These are phyloP conservation scores for Leptogaster cylindrica DNA, from an alignment of 2,888 invertebrate genomes.

Conservation along the genomic window DNA sequence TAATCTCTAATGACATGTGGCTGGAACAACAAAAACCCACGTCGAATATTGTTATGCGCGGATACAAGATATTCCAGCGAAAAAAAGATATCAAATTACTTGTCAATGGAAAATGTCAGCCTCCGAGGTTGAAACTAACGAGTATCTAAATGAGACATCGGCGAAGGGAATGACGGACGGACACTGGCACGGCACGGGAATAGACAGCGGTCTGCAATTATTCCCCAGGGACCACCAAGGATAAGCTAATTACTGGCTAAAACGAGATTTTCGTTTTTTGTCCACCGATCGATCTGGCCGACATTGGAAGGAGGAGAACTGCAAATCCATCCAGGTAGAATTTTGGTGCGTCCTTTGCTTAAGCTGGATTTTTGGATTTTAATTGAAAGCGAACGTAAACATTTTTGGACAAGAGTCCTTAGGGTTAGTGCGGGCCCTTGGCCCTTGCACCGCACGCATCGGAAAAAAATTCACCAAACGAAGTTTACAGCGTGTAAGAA, in stretches of 20 bases:
- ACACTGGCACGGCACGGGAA: background rate
- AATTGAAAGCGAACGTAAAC: conserved; percentile 27
- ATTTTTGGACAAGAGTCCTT: background rate
- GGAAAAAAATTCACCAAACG: too few relatives aligned
- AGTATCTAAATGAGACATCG: conserved; percentile 33
- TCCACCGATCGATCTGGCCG: conserved; percentile 18
- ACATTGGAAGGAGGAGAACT: background rate
- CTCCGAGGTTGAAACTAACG: conserved; percentile 6
- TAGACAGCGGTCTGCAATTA: conserved; percentile 26
- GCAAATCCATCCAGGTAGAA: conserved; percentile 18
- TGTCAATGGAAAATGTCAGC: background rate
- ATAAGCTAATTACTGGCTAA: conserved; percentile 26
- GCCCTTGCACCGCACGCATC: conserved; percentile 13
- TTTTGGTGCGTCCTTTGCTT: conserved; percentile 1
- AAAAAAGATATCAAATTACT: conserved; percentile 37
- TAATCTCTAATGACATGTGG: conserved; percentile 37
- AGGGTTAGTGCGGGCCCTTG: background rate
- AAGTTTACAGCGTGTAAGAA: too few relatives aligned
- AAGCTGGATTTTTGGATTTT: conserved; percentile 20
- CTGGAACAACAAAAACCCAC: conserved; percentile 26
- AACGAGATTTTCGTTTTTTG: conserved; percentile 15
- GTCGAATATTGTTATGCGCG: conserved; percentile 32
- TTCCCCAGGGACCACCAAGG: conserved; percentile 24
- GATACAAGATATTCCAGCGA: conserved; percentile 5
- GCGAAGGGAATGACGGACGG: background rate